Evolutionary conservation across 1,140 invertebrate species (phyloP), one percentile per base, ranked within the genome.

Genomic region (Heliconius congener): DNA sequence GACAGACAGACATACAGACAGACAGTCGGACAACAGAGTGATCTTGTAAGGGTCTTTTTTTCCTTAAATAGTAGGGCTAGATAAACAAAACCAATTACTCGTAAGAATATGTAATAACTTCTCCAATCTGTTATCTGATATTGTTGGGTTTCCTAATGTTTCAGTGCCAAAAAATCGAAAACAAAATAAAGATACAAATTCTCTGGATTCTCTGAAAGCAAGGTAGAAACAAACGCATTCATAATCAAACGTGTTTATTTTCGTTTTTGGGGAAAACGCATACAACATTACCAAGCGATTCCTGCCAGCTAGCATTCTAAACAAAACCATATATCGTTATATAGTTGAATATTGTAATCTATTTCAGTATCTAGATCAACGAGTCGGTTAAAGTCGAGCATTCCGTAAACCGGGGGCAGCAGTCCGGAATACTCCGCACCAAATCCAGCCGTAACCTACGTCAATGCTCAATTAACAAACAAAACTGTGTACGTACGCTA

Each of bases 401-500:
- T 76, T 60, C 30, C 55, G 57, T 75, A 50, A 76, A 76, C 57
- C 39, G 23, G 60, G n/a, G 60, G 60, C 74, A 39, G 27, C 57
- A 72, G 76, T 78, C 74, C 78, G 73, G 39, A 84, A 84, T 81
- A 80, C 83, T 76, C 60, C 39, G 5, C 57, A 77, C 30, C 79
- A 76, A 76, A 76, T 71, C 37, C 30, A 76, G 52, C 80, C 81
- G 82, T 86, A 86, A 83, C 83, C 83, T 77, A 86, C 82, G 84
- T 85, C 86, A 85, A 86, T 80, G 83, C 71, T 78, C 77, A 78
- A 78, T 76, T 50, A 77, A n/a, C 57, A 79, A 81, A 82, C 78
- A 77, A 77, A 76, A 80, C 71, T 71, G 55, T 52, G 18, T 79
- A 50, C 52, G 76, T 80, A 71, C 76, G 78, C 42, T 27, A 18